Conservation (phyloP, 2,113 vertebrate genomes). For the Orycteropus afer region DNA sequence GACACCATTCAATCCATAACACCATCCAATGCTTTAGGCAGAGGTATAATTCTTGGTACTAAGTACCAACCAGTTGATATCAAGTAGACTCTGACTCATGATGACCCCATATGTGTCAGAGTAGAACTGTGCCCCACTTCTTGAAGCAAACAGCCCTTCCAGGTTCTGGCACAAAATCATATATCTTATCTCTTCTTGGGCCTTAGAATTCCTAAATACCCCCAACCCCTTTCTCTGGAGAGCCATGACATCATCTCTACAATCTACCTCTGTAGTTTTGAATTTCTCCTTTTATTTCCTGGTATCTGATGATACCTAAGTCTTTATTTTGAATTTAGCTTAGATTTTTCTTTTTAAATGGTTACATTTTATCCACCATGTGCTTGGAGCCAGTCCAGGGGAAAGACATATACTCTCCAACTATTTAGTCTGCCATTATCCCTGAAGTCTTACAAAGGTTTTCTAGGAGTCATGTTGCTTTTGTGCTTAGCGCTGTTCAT, state of each 20-base stretch:
- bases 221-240: not conserved
- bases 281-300: slow-evolving; percentile 26
- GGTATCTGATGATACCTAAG: not conserved
- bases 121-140: not conserved
- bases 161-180: not conserved
- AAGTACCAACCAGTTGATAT: not conserved
- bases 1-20: not conserved
- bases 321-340: not conserved
- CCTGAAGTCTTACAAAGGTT: not conserved
- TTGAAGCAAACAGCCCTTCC: not conserved
- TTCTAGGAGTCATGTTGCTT: not conserved
- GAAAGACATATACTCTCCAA: not conserved
- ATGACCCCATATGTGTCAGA: not conserved
- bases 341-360: not conserved
- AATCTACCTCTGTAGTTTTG: not conserved
- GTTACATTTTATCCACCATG: not conserved
- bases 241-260: not conserved
- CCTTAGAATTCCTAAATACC: not conserved
- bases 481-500: not conserved
- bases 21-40: not conserved
- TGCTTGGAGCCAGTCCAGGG: not conserved
- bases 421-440: not conserved
- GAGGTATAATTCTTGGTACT: not conserved
- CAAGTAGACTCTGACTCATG: not conserved
- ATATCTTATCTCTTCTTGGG: not conserved